These are phyloP conservation scores for Artemisiospiza belli DNA, from an alignment of 2,113 vertebrate genomes.

Conservation along the genomic window DNA sequence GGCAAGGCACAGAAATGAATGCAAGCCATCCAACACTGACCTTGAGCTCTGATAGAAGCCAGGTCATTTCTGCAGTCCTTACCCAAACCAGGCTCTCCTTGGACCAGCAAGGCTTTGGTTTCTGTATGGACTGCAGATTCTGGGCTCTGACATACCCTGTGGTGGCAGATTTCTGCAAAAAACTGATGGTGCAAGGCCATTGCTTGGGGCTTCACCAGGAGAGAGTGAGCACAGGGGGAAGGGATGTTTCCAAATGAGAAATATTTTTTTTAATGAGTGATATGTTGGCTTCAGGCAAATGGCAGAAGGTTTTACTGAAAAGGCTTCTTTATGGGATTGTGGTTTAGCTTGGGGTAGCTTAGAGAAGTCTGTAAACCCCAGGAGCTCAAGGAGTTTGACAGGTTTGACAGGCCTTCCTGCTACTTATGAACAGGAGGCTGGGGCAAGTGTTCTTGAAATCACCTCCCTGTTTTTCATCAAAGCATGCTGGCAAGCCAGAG, in stretches of 20 bases:
- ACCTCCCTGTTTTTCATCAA: neutral
- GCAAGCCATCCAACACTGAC: neutral
- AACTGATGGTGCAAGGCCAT: neutral
- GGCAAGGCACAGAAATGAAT: neutral
- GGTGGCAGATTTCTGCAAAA: conserved; percentile 6
- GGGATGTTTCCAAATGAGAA: neutral
- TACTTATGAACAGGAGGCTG: conserved; percentile 9
- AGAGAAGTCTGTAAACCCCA: conserved; percentile 61
- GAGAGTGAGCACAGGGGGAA: neutral
- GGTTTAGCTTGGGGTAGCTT: conserved; percentile 62
- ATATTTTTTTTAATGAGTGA: neutral
- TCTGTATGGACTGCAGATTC: neutral
- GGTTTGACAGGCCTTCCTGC: conserved; percentile 28
- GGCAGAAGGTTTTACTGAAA: conserved; percentile 60
- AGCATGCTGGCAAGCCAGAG: neutral
- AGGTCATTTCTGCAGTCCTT: neutral
- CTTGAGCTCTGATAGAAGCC: neutral
- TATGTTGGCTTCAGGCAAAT: conserved; percentile 60
- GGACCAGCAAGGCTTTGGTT: neutral
- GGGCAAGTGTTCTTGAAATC: neutral
- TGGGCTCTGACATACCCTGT: neutral
- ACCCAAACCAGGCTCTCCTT: neutral
- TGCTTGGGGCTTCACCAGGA: neutral
- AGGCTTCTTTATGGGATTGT: conserved; percentile 64
- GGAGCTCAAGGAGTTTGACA: conserved; percentile 54